These are phyloP conservation scores for Agonopterix arenella DNA, from an alignment of 2,888 invertebrate species.

Conservation along the genomic window DNA sequence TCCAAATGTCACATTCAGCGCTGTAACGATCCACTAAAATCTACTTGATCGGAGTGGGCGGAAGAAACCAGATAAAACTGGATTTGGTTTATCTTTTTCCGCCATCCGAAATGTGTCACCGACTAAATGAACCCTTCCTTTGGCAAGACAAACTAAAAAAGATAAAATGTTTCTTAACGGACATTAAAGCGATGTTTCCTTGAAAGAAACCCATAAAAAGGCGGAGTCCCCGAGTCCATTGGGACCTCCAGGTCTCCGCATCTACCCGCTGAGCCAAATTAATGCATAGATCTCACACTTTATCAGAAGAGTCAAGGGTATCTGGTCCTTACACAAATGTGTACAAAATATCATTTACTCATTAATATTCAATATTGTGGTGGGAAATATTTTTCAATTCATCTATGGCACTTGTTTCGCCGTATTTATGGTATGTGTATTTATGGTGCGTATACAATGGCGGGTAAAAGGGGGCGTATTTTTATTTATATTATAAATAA, in stretches of 20 bases:
- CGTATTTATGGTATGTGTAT: no score
- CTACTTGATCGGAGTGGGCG: constrained; percentile 34
- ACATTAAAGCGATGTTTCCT: constrained; percentile 65
- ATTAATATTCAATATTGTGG: no score
- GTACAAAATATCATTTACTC: neutral
- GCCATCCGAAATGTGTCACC: constrained; percentile 62
- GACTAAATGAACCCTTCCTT: constrained; percentile 66
- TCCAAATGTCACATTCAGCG: constrained; percentile 28
- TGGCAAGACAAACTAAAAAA: constrained; percentile 63
- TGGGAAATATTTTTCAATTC: neutral
- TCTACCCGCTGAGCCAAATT: constrained; percentile 49
- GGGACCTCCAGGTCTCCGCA: constrained; percentile 36
- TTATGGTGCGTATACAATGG: no score
- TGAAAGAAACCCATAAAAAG: constrained; percentile 63
- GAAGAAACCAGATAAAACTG: constrained; percentile 51
- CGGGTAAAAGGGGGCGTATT: no score
- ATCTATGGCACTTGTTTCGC: neutral
- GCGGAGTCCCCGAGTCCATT: constrained; percentile 38
- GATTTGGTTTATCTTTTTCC: constrained; percentile 54
- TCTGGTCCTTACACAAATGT: neutral
- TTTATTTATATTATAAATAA: no score
- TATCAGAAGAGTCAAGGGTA: neutral
- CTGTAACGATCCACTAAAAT: constrained; percentile 10
- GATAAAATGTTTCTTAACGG: constrained; percentile 70
- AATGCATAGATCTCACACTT: constrained; percentile 47